These are phyloP conservation scores for Leptoteleia sp. DNA, from an alignment of 1,140 invertebrate species.

Conservation along the genomic window DNA sequence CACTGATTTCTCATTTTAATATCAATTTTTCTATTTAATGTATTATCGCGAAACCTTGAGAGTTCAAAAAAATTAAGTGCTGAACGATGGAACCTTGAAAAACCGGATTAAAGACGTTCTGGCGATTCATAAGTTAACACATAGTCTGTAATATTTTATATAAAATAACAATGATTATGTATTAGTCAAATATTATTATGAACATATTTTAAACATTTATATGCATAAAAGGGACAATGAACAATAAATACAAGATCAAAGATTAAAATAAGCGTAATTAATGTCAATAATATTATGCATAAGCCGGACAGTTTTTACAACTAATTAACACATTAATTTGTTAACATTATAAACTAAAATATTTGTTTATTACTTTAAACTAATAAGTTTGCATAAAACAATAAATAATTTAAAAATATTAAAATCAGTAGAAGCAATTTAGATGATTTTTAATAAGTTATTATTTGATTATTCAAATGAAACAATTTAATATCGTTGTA, in stretches of 20 bases:
- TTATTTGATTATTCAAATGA: too few species aligned
- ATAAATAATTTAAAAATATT: too few species aligned
- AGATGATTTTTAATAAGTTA: too few species aligned
- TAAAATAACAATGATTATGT: slow-evolving; percentile 30
- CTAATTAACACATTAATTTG: too few species aligned
- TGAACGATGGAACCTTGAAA: slow-evolving; percentile 51
- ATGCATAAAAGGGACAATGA: not conserved
- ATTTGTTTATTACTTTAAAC: too few species aligned
- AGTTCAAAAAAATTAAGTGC: slow-evolving; percentile 41
- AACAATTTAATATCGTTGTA: not conserved
- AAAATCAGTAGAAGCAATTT: too few species aligned
- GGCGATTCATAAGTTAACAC: slow-evolving; percentile 36
- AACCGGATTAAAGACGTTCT: slow-evolving; percentile 55
- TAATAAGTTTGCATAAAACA: too few species aligned
- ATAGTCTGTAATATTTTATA: slow-evolving; percentile 48
- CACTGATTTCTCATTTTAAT: slow-evolving; percentile 11
- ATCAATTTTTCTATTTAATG: slow-evolving; percentile 5
- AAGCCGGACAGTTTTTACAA: too few species aligned
- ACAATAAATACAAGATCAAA: not conserved
- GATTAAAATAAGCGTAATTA: too few species aligned
- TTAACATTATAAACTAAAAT: too few species aligned
- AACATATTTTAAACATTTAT: not conserved
- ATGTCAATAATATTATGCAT: too few species aligned
- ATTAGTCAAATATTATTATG: slow-evolving; percentile 26
- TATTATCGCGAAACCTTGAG: slow-evolving; percentile 41